Base-by-base conservation (phyloP, 2,888 invertebrate species). In the Lycaena phlaeas region DNA sequence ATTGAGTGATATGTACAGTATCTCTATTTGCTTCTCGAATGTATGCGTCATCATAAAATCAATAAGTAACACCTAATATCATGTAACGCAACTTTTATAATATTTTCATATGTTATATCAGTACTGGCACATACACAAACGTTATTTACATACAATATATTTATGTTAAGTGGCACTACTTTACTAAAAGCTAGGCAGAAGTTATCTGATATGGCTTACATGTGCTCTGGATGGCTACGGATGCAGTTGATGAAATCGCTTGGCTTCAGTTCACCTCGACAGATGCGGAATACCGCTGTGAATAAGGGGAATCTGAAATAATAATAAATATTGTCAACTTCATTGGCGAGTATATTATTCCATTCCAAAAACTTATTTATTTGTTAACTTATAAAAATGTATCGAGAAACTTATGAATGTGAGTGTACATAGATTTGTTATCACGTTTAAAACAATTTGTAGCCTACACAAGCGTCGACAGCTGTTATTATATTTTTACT, bases 141-240 rank as follows among this genome's bases (percentile, higher is more conserved):
- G 25, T 22, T 29, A 18, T 39, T 30, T 30, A 30, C 39, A 36
- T 36, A 18, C 3, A 39, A 22, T 25, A 36, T 27, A 14, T 14
- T 59, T 61, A 39, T 36, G 36, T 56, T 57, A 48, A 55, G 48
- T 52, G 41, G 42, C 40, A 40, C 34, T 40, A 40, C 7, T 57
- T 52, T 42, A 54, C 55, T 51, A 54, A 48, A 59, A 42, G 41
- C 43, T 38, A 40, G 29, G 36, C 36, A 45, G 36, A 40, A 17
- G 40, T 34, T 27, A 40, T 42, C 18, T 27, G 48, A 22, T 40
- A 14, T 44, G 48, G 79, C 93, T 94, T 94, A 97, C 96, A 95
- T 94, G 89, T 98, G 97, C 81, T 97, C 97, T 17, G 98, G 98
- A 75, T 98, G 97, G 67, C 92, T 90, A 72, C 95, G 92, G 77